Conservation (phyloP, 2,113 vertebrate species). For the Halichoerus grypus region DNA sequence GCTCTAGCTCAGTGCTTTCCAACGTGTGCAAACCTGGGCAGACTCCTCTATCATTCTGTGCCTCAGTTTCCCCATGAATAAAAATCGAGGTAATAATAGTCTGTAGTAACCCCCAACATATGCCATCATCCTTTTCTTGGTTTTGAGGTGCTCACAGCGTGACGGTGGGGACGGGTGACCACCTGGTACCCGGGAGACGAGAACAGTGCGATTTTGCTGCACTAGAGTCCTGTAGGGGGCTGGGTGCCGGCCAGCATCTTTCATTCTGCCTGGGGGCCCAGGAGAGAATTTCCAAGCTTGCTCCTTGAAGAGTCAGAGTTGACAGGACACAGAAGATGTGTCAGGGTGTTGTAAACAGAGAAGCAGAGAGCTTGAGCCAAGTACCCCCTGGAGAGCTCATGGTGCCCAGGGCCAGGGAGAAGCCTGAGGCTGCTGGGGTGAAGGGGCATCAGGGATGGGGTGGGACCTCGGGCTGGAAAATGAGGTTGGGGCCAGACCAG, state of each 20-base stretch:
- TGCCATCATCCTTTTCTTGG: neutral
- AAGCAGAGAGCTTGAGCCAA: neutral
- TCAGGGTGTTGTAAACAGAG: neutral
- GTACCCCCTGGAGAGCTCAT: neutral
- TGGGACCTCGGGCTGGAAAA: neutral
- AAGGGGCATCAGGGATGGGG: no score
- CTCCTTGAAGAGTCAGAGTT: neutral
- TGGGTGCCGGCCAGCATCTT: neutral
- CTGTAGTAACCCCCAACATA: neutral
- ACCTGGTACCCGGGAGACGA: accelerated
- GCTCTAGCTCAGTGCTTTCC: neutral
- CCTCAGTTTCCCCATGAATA: neutral
- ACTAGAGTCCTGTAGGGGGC: neutral
- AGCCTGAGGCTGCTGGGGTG: neutral
- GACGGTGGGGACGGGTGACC: no score
- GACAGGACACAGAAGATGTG: neutral
- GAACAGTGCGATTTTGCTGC: neutral
- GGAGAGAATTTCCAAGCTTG: neutral
- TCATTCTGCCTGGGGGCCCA: neutral
- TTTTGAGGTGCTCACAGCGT: neutral
- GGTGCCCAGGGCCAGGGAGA: neutral
- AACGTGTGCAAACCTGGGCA: neutral
- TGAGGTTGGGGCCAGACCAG: neutral
- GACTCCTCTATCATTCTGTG: neutral
- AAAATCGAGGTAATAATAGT: neutral